A percentile compares a stretch with the other conserved stretches of the same genome.
Evolutionary conservation across 2,888 invertebrate species (phyloP).

Genomic region (Acronicta alni): DNA sequence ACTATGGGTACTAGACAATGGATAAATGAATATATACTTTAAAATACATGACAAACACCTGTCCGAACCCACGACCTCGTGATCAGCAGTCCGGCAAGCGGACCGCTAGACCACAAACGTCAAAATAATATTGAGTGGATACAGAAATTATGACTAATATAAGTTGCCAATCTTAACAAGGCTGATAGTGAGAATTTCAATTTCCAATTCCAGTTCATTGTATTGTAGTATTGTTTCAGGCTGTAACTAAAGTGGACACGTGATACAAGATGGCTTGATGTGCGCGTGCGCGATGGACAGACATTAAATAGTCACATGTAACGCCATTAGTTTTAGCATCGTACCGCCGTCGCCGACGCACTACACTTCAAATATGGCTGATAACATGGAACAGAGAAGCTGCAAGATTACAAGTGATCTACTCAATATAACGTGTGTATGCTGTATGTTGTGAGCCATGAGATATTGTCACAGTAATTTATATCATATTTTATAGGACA

Average conservation of each 20-base stretch:
- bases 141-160: no score
- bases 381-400: background rate
- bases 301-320: conserved; percentile 72
- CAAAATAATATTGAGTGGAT: no score
- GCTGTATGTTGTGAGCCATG: background rate
- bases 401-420: background rate
- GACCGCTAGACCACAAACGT: no score
- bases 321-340: conserved; percentile 80
- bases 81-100: no score
- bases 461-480: conserved; percentile 1
- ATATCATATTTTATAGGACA: background rate
- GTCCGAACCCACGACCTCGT: no score
- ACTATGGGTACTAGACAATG: no score
- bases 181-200: no score
- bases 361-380: conserved; percentile 9
- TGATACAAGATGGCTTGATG: conserved; percentile 58
- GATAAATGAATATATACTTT: no score
- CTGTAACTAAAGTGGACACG: conserved; percentile 57
- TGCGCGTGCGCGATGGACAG: conserved; percentile 60
- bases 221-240: conserved; percentile 56
- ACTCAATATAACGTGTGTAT: background rate
- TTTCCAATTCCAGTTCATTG: no score
- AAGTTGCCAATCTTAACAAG: no score
- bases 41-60: no score
- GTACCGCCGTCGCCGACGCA: conserved; percentile 68